These are phyloP conservation scores for Heterochromis multidens DNA, from an alignment of 2,113 vertebrate genomes.

Conservation along the genomic window DNA sequence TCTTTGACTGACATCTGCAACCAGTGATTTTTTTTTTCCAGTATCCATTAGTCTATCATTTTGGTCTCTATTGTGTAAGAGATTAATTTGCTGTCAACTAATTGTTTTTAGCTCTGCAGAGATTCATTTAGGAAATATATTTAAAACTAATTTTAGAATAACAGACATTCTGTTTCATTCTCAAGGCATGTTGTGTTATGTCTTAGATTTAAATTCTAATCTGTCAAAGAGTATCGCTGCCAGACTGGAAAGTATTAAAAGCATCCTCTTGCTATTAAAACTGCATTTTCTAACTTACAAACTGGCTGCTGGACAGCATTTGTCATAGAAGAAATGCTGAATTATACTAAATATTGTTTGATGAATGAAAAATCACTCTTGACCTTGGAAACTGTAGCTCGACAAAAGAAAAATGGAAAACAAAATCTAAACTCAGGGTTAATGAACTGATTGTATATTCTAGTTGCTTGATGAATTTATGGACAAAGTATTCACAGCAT, in stretches of 20 bases:
- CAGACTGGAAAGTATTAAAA: background rate
- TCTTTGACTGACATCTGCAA: background rate
- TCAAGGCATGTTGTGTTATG: accelerated
- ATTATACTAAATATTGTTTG: background rate
- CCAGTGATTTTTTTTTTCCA: background rate
- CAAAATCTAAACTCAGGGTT: background rate
- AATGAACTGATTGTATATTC: background rate
- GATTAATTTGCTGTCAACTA: background rate
- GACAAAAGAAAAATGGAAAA: background rate
- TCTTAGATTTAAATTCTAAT: background rate
- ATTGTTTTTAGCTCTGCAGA: background rate
- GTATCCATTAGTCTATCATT: background rate
- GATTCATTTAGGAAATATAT: background rate
- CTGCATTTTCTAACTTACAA: background rate
- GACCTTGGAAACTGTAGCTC: background rate
- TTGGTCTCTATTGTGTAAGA: background rate
- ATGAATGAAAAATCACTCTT: background rate
- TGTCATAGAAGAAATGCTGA: background rate
- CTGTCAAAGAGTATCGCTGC: background rate
- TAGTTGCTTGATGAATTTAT: background rate
- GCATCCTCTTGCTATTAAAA: background rate
- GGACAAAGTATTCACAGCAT: background rate
- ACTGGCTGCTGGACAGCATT: background rate
- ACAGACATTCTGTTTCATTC: background rate
- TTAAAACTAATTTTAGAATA: background rate